Base-by-base conservation (phyloP, 2,888 invertebrate genomes). In the Philhelius pedissequus region DNA sequence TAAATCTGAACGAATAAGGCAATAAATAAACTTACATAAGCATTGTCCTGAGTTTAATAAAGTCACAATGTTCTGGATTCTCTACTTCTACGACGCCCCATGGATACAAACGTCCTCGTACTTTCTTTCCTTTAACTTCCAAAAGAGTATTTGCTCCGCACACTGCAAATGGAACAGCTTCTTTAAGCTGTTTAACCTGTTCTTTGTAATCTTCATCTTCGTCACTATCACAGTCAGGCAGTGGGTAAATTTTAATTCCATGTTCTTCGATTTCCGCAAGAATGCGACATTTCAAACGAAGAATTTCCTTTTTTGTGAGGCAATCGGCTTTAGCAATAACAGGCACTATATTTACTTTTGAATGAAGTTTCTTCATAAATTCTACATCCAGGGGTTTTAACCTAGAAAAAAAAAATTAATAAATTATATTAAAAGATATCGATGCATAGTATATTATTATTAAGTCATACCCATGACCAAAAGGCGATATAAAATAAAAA, bases 71-170 rank as follows among this genome's bases (percentile, higher is more conserved):
- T 54, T 98, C 98, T 0, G 98, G 98, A 93, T 99, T 99, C 92
- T 99, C 99, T 11, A 99, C 98, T 92, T 99, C 99, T 8, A 99
- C 98, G 1, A 99, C 98, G 43, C 99, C 99, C 99, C 99, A 99
- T 0, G 99, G 98, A 93, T 99, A 99, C 79, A 97, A 94, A 2
- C 99, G 94, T 27, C 99, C 99, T 75, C 98, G 94, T 82, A 99
- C 98, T 92, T 97, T 96, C 69, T 96, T 94, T 52, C 98, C 98
- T 89, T 97, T 96, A 25, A 98, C 97, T 92, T 99, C 99, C 86
- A 99, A 93, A 81, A 96, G 92, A 2, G 96, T 96, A 90, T 97
- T 97, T 68, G 98, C 97, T 79, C 99, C 98, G 91, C 98, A 98
- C n/a, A 99, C 98, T 48, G 99, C 99, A 93, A 99, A 99, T 78